Percentiles rank a stretch among this genome's conserved stretches.
Evolutionary conservation across 2,113 vertebrate species (phyloP).

Genomic region (Leptocoma aspasia): DNA sequence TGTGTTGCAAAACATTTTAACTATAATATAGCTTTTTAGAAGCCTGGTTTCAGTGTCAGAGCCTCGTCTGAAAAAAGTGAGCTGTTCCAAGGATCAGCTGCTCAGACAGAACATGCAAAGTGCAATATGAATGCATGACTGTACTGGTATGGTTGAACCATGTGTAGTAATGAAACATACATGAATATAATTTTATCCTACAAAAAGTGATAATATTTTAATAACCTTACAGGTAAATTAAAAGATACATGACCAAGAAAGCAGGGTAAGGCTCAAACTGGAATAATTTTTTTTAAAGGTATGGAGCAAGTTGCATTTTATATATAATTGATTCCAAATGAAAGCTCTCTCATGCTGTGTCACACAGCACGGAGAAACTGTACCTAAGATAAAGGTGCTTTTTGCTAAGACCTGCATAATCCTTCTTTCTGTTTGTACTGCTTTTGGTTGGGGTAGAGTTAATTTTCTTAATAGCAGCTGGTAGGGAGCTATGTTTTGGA

Average conservation of each 20-base stretch:
- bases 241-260: not conserved
- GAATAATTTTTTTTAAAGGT: not conserved
- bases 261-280: not conserved
- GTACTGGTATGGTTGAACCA: not conserved
- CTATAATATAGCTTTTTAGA: not conserved
- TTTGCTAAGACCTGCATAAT: not conserved
- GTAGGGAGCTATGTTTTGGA: not conserved
- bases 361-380: not conserved
- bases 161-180: accelerated
- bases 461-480: not conserved
- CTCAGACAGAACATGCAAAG: not conserved
- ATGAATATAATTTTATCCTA: not conserved
- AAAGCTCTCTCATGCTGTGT: not conserved
- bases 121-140: not conserved
- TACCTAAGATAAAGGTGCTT: not conserved
- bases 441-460: not conserved
- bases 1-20: not conserved
- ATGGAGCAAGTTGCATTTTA: not conserved
- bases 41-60: not conserved
- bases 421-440: not conserved
- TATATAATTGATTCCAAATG: not conserved
- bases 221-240: not conserved
- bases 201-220: not conserved
- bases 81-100: not conserved
- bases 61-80: not conserved